phyloP scores from a whole-genome alignment of 2,888 invertebrate species.

The Sisyra terminalis region DNA sequence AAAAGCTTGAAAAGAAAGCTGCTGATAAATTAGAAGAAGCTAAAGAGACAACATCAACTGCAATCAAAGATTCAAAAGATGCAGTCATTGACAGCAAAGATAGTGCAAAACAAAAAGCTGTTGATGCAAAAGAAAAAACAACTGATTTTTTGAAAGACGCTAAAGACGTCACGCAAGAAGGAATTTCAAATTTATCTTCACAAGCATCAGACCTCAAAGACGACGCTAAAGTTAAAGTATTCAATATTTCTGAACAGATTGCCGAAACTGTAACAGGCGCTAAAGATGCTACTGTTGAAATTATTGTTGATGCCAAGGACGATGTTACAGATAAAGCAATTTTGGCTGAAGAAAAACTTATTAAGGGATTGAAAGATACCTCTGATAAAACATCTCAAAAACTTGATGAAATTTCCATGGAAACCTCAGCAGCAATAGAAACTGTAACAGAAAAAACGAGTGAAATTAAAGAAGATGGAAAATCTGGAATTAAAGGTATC shows the following conservation, averaged over 20 bases:
- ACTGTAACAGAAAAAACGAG: constrained; percentile 3
- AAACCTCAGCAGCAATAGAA: constrained; percentile 1
- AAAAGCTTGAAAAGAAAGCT: background rate
- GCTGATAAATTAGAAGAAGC: background rate
- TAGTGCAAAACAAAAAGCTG: constrained; percentile 5
- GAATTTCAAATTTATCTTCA: constrained; percentile 10
- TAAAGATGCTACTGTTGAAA: constrained; percentile 9
- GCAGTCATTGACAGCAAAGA: background rate
- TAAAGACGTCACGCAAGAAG: constrained; percentile 1
- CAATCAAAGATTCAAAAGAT: background rate
- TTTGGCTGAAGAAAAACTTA: constrained; percentile 11
- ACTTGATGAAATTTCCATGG: background rate
- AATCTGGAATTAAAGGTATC: constrained; percentile 2
- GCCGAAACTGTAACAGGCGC: constrained; percentile 7
- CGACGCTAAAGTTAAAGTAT: constrained; percentile 7
- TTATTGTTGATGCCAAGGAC: constrained; percentile 8
- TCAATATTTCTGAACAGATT: constrained; percentile 11
- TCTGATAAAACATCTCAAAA: background rate
- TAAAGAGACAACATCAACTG: background rate
- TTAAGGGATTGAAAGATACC: constrained; percentile 8
- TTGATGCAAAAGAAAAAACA: constrained; percentile 12
- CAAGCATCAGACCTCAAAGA: constrained; percentile 9
- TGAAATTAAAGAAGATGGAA: background rate
- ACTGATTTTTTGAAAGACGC: constrained; percentile 5
- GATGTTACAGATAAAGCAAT: constrained; percentile 7